Evolutionary conservation across 2,113 vertebrate species (phyloP), one percentile per base, ranked within the genome.

Genomic region (Labeo catla): DNA sequence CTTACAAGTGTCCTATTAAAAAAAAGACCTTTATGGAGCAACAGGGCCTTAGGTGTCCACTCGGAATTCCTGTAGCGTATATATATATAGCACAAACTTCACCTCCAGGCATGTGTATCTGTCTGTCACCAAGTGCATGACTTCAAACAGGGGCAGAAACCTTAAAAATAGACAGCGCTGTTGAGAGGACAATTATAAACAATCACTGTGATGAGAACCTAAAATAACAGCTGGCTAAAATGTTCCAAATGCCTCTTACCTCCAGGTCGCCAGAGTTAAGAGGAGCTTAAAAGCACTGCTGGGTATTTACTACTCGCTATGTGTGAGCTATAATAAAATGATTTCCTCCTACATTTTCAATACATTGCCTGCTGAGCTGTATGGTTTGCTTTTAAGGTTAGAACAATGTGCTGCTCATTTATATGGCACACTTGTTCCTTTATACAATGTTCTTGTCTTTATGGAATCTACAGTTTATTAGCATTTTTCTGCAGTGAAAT

Each of bases 171-270:
- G 89, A 89, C 72, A 59, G 77, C 15, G 81, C 68, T 43, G 34
- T 85, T 15, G 50, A 66, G 82, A 78, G 81, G 88, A 85, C 84
- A 88, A 90, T 89, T 90, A 89, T 88, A 90, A 86, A 89, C 88
- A 83, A 88, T 86, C 63, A 54, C 65, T 45, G 28, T 87, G 85
- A 87, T 87, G 50, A 87, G 80, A 86, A 80, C 39, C 78, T 78
- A 83, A 89, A 89, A 89, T 88, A 89, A 89, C 72, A 85, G 81
- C 21, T 19, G 39, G 36, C 77, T 81, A 82, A 86, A 86, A 90
- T 88, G 36, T 87, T 90, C 76, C 79, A 79, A 76, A 85, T 87
- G 77, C 76, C 86, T 73, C 61, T 77, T 28, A 72, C 57, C 74
- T 84, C 57, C 23, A 19, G 57, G 57, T 81, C 45, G n/a, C 15